These are phyloP conservation scores for Lagothrix lagotricha DNA, from an alignment of 2,797 vertebrate genomes.

Conservation along the genomic window DNA sequence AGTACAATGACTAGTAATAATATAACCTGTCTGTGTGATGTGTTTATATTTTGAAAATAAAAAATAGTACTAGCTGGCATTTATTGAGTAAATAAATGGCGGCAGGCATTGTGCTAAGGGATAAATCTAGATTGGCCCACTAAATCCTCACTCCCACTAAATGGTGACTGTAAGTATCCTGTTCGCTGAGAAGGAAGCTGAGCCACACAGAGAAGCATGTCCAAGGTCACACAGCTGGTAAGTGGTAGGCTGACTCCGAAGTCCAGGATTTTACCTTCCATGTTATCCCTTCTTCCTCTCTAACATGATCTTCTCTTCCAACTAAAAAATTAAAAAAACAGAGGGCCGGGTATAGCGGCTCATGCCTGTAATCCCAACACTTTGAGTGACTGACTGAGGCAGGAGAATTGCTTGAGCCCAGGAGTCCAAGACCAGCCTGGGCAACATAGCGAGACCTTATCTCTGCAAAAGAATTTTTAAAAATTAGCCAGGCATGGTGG, in stretches of 20 bases:
- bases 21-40: neutral
- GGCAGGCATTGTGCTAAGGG: neutral
- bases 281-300: neutral
- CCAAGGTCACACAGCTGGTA: neutral
- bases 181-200: neutral
- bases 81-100: neutral
- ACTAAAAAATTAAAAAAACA: neutral
- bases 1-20: neutral
- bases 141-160: neutral
- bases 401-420: too few species aligned
- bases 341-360: too few species aligned
- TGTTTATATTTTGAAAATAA: conserved; percentile 5
- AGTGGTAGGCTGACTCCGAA: neutral
- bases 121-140: neutral
- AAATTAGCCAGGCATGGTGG: too few species aligned
- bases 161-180: neutral
- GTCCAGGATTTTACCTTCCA: neutral
- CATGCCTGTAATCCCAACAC: too few species aligned
- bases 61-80: neutral
- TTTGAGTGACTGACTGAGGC: too few species aligned
- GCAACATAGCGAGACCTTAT: too few species aligned
- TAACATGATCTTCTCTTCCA: neutral
- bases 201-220: neutral
- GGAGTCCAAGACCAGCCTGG: too few species aligned
- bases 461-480: too few species aligned